Evolutionary conservation across 2,797 vertebrate species (phyloP).

Genomic region (Choloepus didactylus): DNA sequence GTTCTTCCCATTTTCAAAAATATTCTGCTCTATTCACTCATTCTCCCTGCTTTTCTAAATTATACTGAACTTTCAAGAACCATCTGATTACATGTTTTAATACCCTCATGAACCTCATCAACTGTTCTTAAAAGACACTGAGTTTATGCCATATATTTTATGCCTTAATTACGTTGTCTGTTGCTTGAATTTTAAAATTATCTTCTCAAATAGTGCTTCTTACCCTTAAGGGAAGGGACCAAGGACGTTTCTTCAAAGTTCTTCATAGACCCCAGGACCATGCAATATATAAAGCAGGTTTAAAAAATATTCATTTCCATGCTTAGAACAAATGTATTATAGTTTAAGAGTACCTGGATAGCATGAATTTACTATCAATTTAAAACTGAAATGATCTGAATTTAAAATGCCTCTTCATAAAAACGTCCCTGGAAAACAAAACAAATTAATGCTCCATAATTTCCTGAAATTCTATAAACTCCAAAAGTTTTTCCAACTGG

Average conservation of each 20-base stretch:
- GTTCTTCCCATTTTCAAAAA: not conserved
- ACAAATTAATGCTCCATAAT: slow-evolving; percentile 12
- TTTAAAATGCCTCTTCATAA: slow-evolving; percentile 46
- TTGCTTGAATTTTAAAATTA: slow-evolving; percentile 13
- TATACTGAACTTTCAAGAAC: not conserved
- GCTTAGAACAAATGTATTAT: slow-evolving; percentile 53
- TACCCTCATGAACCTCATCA: not conserved
- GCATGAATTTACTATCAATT: slow-evolving; percentile 45
- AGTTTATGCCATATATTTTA: slow-evolving; percentile 30
- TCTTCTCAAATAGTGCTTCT: slow-evolving; percentile 31
- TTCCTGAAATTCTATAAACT: not conserved
- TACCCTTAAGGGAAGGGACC: slow-evolving; percentile 10
- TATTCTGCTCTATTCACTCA: not conserved
- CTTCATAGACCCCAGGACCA: not conserved
- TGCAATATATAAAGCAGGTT: slow-evolving; percentile 53
- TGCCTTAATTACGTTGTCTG: not conserved
- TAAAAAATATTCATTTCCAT: slow-evolving; percentile 46
- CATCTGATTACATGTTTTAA: not conserved
- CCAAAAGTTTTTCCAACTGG: not conserved
- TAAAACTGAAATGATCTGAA: slow-evolving; percentile 18
- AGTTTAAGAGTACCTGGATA: slow-evolving; percentile 10
- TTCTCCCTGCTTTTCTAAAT: not conserved
- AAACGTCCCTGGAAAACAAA: slow-evolving; percentile 30
- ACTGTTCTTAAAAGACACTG: slow-evolving; percentile 10
- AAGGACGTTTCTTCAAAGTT: slow-evolving; percentile 20